A percentile compares a stretch with the other conserved stretches of the same genome.
Conservation (phyloP, 2,113 vertebrate species). For the Lycaon pictus region DNA sequence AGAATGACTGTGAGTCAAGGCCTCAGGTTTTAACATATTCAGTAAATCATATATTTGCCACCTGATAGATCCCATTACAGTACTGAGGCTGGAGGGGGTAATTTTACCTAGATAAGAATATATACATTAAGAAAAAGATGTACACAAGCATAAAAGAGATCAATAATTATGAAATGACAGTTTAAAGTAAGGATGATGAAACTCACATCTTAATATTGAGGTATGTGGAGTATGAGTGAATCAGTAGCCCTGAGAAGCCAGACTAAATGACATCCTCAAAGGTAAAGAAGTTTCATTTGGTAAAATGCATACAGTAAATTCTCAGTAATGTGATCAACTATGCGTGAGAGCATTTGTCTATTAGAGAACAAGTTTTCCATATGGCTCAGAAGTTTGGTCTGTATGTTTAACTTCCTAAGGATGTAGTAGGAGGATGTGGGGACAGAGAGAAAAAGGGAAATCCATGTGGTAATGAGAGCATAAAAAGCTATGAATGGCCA, state of each 20-base stretch:
- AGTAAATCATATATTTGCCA: neutral
- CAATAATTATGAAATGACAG: neutral
- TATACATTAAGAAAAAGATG: neutral
- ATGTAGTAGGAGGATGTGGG: accelerated
- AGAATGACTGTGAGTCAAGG: neutral
- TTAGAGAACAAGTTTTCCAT: neutral
- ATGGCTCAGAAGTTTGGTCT: neutral
- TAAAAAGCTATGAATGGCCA: neutral
- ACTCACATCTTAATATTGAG: neutral
- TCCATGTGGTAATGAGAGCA: neutral
- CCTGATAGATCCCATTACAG: neutral
- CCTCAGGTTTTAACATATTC: neutral
- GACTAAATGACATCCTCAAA: neutral
- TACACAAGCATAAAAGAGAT: neutral
- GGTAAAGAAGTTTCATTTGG: neutral
- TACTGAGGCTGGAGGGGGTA: neutral
- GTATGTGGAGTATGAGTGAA: neutral
- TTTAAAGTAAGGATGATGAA: neutral
- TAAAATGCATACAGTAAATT: neutral
- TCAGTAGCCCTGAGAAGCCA: neutral
- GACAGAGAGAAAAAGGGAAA: neutral
- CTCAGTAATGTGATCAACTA: neutral
- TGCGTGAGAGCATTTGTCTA: neutral
- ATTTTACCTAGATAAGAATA: neutral
- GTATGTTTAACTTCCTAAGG: neutral